Base-by-base conservation (phyloP, 2,113 vertebrate species). In the Corapipo altera region DNA sequence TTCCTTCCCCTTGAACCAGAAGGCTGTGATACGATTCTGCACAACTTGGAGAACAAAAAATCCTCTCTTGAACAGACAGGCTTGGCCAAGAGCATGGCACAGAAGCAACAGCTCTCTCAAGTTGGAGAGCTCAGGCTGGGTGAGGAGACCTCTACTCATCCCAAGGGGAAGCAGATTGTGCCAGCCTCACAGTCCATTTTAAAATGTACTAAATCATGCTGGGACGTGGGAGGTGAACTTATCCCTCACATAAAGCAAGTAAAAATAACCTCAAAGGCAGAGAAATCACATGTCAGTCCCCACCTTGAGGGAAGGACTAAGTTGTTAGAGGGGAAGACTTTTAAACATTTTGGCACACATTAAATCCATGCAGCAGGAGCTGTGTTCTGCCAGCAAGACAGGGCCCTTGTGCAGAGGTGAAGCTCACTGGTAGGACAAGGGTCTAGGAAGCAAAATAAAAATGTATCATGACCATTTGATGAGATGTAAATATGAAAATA, bases 1-100 rank as follows among this genome's bases (percentile, higher is more conserved):
- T 88, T 99, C 98, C 93, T 99, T 98, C 65, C 98, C 98, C 88
- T 97, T 98, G 95, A 99, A 98, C 98, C 98, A 99, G 96, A 99
- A 98, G 37, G 98, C 95, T 6, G 98, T 98, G 96, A 99, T 98
- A 74, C 93, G 84, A n/a, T 98, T 98, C 97, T 98, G 98, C 72
- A 98, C 98, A 94, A 98, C 98, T 98, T 85, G 43, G 43, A 76
- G 23, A 14, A 54, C 24, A 74, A 71, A 79, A 23, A 62, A 49
- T 24, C 3, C 23, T 72, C 23, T 65, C 19, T 58, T 74, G 64
- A 91, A 59, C 33, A 67, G 54, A 55, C 26, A 55, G 57, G 13
- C 43, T 35, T 55, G n/a, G 65, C 58, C 73, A 70, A 73, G n/a
- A 84, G n/a, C 30, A 55, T 13, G 55, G 80, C 76, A 76, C 30